These are phyloP conservation scores for Eucidaris tribuloides DNA, from an alignment of 35 echinoderm and acorn worm species.

Conservation along the genomic window DNA sequence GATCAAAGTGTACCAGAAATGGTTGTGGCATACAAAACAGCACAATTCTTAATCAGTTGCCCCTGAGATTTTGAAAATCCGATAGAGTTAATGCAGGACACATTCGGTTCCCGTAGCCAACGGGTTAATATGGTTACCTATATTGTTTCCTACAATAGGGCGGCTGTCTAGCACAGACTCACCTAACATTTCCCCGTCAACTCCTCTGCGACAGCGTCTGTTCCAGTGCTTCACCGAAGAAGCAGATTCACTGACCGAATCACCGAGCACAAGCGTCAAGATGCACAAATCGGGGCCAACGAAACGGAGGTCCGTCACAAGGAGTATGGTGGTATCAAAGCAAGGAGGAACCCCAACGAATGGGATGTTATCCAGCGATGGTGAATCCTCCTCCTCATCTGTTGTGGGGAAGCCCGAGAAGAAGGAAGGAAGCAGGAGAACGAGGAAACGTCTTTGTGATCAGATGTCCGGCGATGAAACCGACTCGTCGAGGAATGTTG, in stretches of 20 bases:
- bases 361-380: no score
- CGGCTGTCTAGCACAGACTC: slow-evolving; percentile 1
- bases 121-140: no score
- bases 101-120: no score
- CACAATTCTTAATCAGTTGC: no score
- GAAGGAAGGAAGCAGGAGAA: neutral
- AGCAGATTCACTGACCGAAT: neutral
- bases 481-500: neutral
- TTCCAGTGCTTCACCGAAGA: slow-evolving; percentile 14
- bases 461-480: neutral
- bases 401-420: neutral
- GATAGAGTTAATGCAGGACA: no score
- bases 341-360: no score
- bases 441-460: neutral
- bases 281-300: neutral
- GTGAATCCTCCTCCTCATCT: neutral
- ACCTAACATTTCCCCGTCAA: slow-evolving; percentile 3
- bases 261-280: neutral
- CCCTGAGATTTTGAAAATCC: no score
- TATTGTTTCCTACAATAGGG: no score
- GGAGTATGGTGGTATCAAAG: neutral
- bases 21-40: no score
- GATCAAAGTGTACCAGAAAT: no score
- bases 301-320: neutral
- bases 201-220: neutral